Conservation (phyloP, 2,113 vertebrate species). For the Cheirogaleus medius region DNA sequence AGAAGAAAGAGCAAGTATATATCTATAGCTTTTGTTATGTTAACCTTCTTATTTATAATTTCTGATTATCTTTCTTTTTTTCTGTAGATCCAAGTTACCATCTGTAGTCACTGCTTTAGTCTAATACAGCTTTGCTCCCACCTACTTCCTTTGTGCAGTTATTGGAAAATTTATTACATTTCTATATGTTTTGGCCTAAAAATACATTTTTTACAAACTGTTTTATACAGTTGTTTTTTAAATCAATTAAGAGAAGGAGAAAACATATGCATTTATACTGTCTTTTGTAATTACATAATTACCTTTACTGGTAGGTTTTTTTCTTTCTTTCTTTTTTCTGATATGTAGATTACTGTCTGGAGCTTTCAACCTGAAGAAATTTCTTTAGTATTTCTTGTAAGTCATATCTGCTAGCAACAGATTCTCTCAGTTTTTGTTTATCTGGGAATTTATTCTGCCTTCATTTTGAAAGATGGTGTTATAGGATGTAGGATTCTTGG, state of each 20-base stretch:
- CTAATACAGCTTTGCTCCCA: not conserved
- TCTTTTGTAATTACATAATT: slow-evolving; percentile 11
- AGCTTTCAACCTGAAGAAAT: not conserved
- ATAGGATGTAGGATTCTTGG: not conserved
- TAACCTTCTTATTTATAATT: not conserved
- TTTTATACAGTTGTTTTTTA: not conserved
- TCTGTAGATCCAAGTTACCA: not conserved
- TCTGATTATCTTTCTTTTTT: not conserved
- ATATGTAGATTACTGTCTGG: not conserved
- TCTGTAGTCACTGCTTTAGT: not conserved
- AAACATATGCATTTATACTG: not conserved
- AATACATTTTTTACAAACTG: not conserved
- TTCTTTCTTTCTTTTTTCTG: no score
- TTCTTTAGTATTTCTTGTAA: not conserved
- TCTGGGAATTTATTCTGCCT: not conserved
- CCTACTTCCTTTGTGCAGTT: not conserved
- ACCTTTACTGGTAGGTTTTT: not conserved
- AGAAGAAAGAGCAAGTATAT: not conserved
- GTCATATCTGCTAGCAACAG: not conserved
- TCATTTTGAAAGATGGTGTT: slow-evolving; percentile 12
- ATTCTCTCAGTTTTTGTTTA: not conserved
- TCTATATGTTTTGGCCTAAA: not conserved
- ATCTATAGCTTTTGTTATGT: not conserved
- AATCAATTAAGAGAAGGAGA: not conserved
- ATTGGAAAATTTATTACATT: not conserved